A percentile compares a stretch with the other conserved stretches of the same genome.
Evolutionary conservation across 2,888 invertebrate genomes (phyloP).

Genomic region (Anorthoa munda): DNA sequence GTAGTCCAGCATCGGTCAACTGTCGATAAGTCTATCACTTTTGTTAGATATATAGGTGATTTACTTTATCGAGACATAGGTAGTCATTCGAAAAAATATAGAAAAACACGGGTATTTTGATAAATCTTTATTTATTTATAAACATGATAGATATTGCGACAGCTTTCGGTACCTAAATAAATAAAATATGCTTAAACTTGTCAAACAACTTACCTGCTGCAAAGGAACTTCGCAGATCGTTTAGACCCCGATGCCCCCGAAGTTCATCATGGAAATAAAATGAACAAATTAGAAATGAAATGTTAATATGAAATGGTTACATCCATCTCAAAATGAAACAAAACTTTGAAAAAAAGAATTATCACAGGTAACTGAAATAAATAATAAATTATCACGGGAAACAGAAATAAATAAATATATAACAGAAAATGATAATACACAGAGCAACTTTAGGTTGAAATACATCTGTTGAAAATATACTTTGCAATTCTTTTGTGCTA

Average conservation of each 20-base stretch:
- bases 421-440: slow-evolving; percentile 18
- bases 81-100: neutral
- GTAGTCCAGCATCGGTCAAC: too few species aligned
- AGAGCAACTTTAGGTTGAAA: slow-evolving; percentile 15
- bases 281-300: slow-evolving; percentile 80
- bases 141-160: neutral
- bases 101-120: neutral
- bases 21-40: too few species aligned
- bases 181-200: slow-evolving; percentile 25
- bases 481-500: slow-evolving; percentile 48
- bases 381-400: slow-evolving; percentile 5
- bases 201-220: slow-evolving; percentile 79
- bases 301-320: slow-evolving; percentile 51
- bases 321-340: slow-evolving; percentile 1
- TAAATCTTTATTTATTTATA: slow-evolving; percentile 35
- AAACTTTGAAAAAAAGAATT: slow-evolving; percentile 9
- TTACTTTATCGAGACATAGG: too few species aligned
- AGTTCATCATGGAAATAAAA: slow-evolving; percentile 87
- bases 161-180: slow-evolving; percentile 8
- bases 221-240: slow-evolving; percentile 74
- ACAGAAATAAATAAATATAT: slow-evolving; percentile 16
- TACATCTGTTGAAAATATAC: slow-evolving; percentile 45
- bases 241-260: slow-evolving; percentile 75
- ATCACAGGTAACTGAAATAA: slow-evolving; percentile 22
- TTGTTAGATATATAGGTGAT: too few species aligned